A percentile compares a stretch with the other conserved stretches of the same genome.
phyloP scores from a whole-genome alignment of 2,888 invertebrate species.

The Ornithoptera alexandrae region DNA sequence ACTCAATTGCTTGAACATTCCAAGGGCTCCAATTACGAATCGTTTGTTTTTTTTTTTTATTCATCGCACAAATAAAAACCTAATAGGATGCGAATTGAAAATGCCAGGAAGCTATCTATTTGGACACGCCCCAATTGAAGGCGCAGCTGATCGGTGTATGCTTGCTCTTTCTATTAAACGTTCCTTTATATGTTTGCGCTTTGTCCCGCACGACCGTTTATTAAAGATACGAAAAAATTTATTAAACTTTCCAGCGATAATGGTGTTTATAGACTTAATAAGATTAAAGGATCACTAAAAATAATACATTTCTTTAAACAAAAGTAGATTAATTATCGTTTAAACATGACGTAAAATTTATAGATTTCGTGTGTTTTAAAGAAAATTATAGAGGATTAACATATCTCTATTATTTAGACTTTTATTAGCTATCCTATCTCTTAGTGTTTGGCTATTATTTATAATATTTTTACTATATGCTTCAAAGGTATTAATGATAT shows the following conservation, averaged over 20 bases:
- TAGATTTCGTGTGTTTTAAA: too few relatives aligned
- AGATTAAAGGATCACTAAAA: neutral
- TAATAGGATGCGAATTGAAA: slow-evolving; percentile 55
- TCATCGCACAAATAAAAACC: slow-evolving; percentile 45
- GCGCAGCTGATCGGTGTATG: slow-evolving; percentile 41
- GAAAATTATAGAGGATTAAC: too few relatives aligned
- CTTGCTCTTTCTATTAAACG: slow-evolving; percentile 44
- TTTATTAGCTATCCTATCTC: too few relatives aligned
- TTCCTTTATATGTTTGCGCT: slow-evolving; percentile 34
- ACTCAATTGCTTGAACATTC: slow-evolving; percentile 42
- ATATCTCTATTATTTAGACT: too few relatives aligned
- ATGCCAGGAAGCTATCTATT: slow-evolving; percentile 63
- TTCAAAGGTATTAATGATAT: too few relatives aligned
- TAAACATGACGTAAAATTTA: too few relatives aligned
- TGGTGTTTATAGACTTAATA: neutral
- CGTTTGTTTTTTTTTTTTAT: slow-evolving; percentile 49
- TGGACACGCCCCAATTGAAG: slow-evolving; percentile 62
- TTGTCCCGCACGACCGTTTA: slow-evolving; percentile 34
- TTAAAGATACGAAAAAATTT: slow-evolving; percentile 10
- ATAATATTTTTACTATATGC: too few relatives aligned
- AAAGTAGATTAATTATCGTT: too few relatives aligned
- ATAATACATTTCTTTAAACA: too few relatives aligned
- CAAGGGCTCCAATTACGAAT: slow-evolving; percentile 46
- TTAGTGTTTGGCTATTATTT: too few relatives aligned
- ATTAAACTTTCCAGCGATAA: slow-evolving; percentile 15